Percentiles rank a stretch among this genome's conserved stretches.
Evolutionary conservation across 2,113 vertebrate species (phyloP).

Genomic region (Zonotrichia leucophrys): DNA sequence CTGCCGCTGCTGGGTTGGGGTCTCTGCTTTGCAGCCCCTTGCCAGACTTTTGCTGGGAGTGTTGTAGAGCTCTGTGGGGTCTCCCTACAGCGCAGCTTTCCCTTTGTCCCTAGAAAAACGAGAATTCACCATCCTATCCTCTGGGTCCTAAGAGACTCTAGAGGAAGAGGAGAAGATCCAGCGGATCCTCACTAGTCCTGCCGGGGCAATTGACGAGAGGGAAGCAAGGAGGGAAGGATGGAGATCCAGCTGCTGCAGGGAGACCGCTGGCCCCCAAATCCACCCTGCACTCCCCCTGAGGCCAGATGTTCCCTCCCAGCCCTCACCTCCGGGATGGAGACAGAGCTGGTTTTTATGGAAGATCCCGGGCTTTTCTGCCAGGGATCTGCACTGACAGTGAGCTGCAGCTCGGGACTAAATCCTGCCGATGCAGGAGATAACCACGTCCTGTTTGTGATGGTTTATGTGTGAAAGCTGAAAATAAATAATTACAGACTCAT

Average conservation of each 20-base stretch:
- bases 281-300: fast-evolving
- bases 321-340: too few species aligned
- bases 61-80: neutral
- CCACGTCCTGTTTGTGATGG: neutral
- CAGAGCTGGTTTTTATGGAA: fast-evolving
- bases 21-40: neutral
- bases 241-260: neutral
- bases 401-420: neutral
- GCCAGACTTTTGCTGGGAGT: neutral
- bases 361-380: neutral
- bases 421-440: fast-evolving
- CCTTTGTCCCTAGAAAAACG: neutral
- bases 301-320: neutral
- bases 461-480: neutral
- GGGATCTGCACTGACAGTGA: too few species aligned
- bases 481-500: neutral
- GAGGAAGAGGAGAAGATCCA: neutral
- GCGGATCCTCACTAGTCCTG: neutral
- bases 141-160: neutral
- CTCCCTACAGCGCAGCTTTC: neutral
- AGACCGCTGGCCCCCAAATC: neutral
- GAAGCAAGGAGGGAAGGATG: neutral
- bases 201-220: neutral
- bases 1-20: neutral
- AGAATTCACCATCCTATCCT: neutral